A percentile compares a stretch with the other conserved stretches of the same genome.
phyloP scores from a whole-genome alignment of 2,888 invertebrate genomes.

The Catocala nupta region DNA sequence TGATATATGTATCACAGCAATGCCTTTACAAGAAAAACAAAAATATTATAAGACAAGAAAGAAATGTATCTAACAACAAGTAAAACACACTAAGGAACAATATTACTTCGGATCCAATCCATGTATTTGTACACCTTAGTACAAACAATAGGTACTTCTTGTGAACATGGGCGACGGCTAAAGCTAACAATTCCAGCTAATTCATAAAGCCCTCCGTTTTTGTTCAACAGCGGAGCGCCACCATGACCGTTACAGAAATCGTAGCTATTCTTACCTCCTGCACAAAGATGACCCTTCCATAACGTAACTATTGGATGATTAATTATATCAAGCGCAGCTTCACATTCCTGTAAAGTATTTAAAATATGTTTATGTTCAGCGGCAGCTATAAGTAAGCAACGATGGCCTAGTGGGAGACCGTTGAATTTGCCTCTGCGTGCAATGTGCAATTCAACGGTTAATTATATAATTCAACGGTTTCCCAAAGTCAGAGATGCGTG shows the following conservation, averaged over 20 bases:
- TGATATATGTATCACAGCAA: too few species aligned
- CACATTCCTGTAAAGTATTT: slow-evolving; percentile 9
- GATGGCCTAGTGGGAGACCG: too few species aligned
- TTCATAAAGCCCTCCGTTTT: background rate
- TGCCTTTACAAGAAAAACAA: too few species aligned
- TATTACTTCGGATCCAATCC: slow-evolving; percentile 11
- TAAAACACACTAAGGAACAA: slow-evolving; percentile 1
- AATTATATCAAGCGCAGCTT: background rate
- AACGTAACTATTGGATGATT: background rate
- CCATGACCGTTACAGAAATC: slow-evolving; percentile 3
- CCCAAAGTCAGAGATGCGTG: too few species aligned
- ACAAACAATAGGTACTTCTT: slow-evolving; percentile 1
- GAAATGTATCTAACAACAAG: too few species aligned
- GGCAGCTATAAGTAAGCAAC: background rate
- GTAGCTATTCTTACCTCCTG: slow-evolving; percentile 3
- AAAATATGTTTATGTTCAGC: background rate
- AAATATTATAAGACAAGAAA: too few species aligned
- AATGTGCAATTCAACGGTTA: too few species aligned
- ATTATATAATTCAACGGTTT: too few species aligned
- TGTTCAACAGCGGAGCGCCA: slow-evolving; percentile 2
- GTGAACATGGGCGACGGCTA: background rate
- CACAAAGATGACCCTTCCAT: slow-evolving; percentile 9
- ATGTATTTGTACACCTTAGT: slow-evolving; percentile 14
- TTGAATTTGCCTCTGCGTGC: too few species aligned
- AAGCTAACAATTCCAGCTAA: slow-evolving; percentile 9